Evolutionary conservation across 2,888 invertebrate species (phyloP), one percentile per base, ranked within the genome.

Genomic region (Phragmatobia fuliginosa): DNA sequence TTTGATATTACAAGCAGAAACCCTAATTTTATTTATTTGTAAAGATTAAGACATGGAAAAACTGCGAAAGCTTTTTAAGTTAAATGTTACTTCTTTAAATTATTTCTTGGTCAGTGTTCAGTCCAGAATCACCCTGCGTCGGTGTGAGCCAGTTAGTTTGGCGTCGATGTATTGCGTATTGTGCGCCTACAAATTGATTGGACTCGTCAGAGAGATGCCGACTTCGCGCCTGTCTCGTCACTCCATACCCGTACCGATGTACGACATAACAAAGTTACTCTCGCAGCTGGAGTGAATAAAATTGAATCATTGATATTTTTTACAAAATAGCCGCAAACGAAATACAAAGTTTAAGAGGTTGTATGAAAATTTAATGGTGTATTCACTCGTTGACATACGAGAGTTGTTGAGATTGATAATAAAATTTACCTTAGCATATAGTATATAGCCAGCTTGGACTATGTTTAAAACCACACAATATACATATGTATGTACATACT

Each of bases 121-220:
- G n/a, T 68, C 11, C 74, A 89, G 92, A 92, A 91, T 92, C 79
- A 66, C 82, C 80, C 83, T 52, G 45, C 70, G 70, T 76, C 87
- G 82, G 89, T 89, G 88, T 88, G 87, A 91, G 89, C 90, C 89
- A 89, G 92, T 92, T 93, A 91, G 88, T 87, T 86, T 80, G 82
- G 78, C 80, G 84, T 87, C 89, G 91, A 94, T 92, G 89, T 92
- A 92, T 93, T 89, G 91, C 91, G 93, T 90, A 92, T 92, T 92
- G 93, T 92, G 88, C 79, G 82, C 79, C 87, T 88, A 94, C 94
- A 94, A 94, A 94, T 94, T 94, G 94, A 94, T 94, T 93, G 94
- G 93, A 76, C 82, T 84, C 91, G 88, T 87, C 91, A 90, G 90
- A 91, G 85, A 85, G 88, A 87, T 82, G 90, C 94, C 93, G 93